Evolutionary conservation across 2,888 invertebrate species (phyloP).

Genomic region (Rhopalosiphum nymphaeae): DNA sequence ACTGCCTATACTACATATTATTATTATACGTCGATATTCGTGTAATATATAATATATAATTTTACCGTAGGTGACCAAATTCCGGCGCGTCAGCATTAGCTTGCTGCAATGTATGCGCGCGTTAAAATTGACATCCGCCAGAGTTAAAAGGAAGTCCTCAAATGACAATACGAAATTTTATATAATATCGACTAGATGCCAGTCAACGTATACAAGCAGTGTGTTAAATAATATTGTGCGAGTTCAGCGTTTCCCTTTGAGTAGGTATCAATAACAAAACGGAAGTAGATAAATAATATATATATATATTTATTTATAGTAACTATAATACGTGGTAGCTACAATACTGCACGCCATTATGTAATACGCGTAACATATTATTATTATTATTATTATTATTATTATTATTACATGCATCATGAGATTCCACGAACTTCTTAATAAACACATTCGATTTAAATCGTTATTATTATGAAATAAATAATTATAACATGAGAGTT

Average conservation of each 20-base stretch:
- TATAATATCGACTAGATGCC: background rate
- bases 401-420: background rate
- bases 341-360: background rate
- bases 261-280: slow-evolving; percentile 45
- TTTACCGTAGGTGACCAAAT: background rate
- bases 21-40: background rate
- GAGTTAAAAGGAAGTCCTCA: slow-evolving; percentile 13
- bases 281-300: background rate
- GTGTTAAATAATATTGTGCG: slow-evolving; percentile 8
- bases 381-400: background rate
- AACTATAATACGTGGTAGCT: background rate
- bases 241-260: slow-evolving; percentile 32
- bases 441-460: background rate
- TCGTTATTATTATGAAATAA: background rate
- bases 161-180: slow-evolving; percentile 19
- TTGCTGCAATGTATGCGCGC: background rate
- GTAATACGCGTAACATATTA: background rate
- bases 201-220: background rate
- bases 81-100: background rate
- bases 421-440: background rate
- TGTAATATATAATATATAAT: slow-evolving; percentile 2
- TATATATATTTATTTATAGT: background rate
- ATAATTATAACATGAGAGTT: background rate
- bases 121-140: slow-evolving; percentile 23
- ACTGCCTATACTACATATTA: background rate